A percentile compares a stretch with the other conserved stretches of the same genome.
phyloP scores from a whole-genome alignment of 2,888 invertebrate genomes.

The Ophion ventricosus region DNA sequence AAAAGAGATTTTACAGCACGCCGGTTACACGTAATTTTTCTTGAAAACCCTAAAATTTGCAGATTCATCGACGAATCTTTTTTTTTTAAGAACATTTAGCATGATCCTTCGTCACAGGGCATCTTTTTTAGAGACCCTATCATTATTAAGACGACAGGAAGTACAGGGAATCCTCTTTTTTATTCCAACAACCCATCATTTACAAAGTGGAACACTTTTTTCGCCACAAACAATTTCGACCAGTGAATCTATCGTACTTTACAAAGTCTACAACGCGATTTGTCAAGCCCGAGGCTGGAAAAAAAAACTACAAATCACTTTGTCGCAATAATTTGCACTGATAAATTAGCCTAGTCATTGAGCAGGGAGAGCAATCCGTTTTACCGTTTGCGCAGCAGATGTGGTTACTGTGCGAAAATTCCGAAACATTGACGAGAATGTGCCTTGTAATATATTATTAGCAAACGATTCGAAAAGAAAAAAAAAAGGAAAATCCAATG shows the following conservation, averaged over 20 bases:
- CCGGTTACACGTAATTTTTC: neutral
- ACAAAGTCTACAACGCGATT: conserved; percentile 18
- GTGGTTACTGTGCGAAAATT: conserved; percentile 63
- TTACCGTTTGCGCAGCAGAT: conserved; percentile 18
- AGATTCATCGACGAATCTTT: neutral
- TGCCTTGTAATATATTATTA: conserved; percentile 61
- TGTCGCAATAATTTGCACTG: conserved; percentile 36
- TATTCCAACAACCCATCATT: neutral
- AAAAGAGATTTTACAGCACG: neutral
- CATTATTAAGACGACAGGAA: neutral
- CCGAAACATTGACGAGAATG: conserved; percentile 47
- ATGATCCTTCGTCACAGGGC: neutral
- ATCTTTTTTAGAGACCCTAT: neutral
- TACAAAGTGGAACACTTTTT: neutral
- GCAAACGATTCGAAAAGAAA: neutral
- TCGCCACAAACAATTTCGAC: conserved; percentile 19
- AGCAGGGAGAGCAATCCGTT: conserved; percentile 42
- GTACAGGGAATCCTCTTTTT: neutral
- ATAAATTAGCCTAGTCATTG: conserved; percentile 67
- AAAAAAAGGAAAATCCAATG: conserved; percentile 19
- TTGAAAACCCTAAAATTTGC: neutral
- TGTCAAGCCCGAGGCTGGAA: conserved; percentile 15
- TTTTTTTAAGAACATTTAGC: neutral
- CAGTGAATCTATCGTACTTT: conserved; percentile 41
- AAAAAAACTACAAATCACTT: conserved; percentile 30